A percentile compares a stretch with the other conserved stretches of the same genome.
Evolutionary conservation across 2,797 vertebrate genomes (phyloP).

Genomic region (Enteromius trimaculatus): DNA sequence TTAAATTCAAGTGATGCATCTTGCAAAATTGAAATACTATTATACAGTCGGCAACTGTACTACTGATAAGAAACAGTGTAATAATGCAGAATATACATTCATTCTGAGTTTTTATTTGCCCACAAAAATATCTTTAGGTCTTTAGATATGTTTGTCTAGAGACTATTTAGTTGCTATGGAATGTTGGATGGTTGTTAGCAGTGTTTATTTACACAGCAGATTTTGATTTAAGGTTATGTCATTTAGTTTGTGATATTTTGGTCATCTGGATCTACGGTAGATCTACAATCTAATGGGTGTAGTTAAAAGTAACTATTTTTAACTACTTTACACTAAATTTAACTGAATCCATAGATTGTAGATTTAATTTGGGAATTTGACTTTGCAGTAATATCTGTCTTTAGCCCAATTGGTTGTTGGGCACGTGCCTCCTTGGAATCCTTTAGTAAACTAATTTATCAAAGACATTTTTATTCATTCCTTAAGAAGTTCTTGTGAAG

Average conservation of each 20-base stretch:
- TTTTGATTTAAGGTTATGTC: neutral
- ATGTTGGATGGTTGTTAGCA: neutral
- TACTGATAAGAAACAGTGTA: neutral
- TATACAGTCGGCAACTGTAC: neutral
- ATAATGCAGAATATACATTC: neutral
- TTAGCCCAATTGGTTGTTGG: neutral
- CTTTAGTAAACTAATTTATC: neutral
- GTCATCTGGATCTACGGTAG: neutral
- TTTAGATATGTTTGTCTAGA: neutral
- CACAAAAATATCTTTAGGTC: neutral
- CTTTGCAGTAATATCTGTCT: neutral
- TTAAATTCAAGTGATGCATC: neutral
- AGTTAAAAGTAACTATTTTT: no score
- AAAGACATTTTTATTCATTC: neutral
- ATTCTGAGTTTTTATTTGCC: no score
- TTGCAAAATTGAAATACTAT: neutral
- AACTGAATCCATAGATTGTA: no score
- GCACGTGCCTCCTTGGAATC: no score
- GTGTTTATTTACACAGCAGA: neutral
- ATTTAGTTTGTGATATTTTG: neutral
- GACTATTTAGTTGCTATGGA: neutral
- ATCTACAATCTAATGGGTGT: neutral
- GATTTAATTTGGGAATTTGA: no score
- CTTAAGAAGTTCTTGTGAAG: constrained; percentile 4
- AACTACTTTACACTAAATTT: no score